Evolutionary conservation across 2,888 invertebrate species (phyloP), one percentile per base, ranked within the genome.

Genomic region (Euzetes globulus): DNA sequence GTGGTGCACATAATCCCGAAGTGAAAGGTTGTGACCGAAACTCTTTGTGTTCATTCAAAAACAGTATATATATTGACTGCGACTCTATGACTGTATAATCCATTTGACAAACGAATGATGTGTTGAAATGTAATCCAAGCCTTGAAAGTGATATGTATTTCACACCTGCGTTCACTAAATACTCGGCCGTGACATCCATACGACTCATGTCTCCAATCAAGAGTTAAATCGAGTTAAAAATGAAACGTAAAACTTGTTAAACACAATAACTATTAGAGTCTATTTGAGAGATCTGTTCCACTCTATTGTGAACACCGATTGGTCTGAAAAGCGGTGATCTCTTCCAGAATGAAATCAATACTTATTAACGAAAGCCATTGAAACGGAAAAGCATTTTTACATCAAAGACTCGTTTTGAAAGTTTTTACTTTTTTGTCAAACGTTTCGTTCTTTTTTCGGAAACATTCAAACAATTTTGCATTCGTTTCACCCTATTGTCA

Each of bases 191-290:
- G 19, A 1, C 52, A n/a, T n/a, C n/a, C 4, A 15, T 19, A 52
- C 19, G n/a, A n/a, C n/a, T 52, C 19, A 19, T 52, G 9, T 52
- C 37, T 65, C 27, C 1, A 58, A 11, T 11, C 5, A 58, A 58
- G 33, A 65, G 37, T 65, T 65, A 37, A 65, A 37, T 65, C 29
- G 37, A 65, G 11, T 37, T 65, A n/a, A 37, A 33, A 65, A 6
- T 37, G 65, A 65, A 65, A 65, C 65, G 65, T 65, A n/a, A 65
- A 65, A 65, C 65, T 37, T 2, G 37, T 65, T 65, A 33, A 65
- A 65, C 41, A 65, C 19, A 33, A 63, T 58, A 7, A 13, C 22
- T 13, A 58, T 22, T 22, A 22, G 11, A 58, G 33, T 29, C 60
- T 15, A 60, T 11, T 60, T 9, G 2, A 15, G 15, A 4, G 5